phyloP scores from a whole-genome alignment of 2,888 invertebrate species.

The Eupithecia inturbata region DNA sequence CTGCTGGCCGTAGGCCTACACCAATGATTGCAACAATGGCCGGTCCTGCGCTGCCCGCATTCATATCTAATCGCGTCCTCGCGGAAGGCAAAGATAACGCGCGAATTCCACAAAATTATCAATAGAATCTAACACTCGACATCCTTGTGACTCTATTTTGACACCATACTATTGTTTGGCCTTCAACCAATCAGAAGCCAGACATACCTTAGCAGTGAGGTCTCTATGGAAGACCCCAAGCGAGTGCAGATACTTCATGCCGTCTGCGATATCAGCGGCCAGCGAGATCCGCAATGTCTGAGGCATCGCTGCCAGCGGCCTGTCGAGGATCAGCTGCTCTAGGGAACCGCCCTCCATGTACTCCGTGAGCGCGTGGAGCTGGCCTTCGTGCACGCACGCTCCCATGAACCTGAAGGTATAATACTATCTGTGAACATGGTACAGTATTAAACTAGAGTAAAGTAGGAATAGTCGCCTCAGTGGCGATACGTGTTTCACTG shows the following conservation, averaged over 20 bases:
- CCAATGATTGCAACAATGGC: neutral
- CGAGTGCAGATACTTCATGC: constrained; percentile 97
- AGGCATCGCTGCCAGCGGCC: constrained; percentile 87
- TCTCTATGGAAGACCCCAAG: constrained; percentile 97
- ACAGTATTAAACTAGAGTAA: neutral
- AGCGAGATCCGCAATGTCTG: constrained; percentile 92
- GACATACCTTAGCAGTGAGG: constrained; percentile 94
- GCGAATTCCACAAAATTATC: neutral
- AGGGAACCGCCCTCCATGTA: constrained; percentile 97
- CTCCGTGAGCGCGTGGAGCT: constrained; percentile 97
- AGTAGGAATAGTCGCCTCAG: no score
- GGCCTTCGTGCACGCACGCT: constrained; percentile 97
- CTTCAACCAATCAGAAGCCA: neutral
- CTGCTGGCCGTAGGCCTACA: neutral
- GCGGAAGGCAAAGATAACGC: neutral
- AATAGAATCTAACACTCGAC: neutral
- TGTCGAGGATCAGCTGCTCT: constrained; percentile 93
- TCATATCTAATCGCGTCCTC: neutral
- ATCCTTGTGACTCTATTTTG: neutral
- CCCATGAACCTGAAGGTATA: constrained; percentile 91
- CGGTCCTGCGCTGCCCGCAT: neutral
- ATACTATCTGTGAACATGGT: neutral
- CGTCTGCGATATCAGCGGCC: constrained; percentile 94
- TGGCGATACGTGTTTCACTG: no score
- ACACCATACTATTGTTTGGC: neutral